A percentile compares a stretch with the other conserved stretches of the same genome.
Evolutionary conservation across 2,797 vertebrate species (phyloP).

Genomic region (Tenualosa thibaudeaui): DNA sequence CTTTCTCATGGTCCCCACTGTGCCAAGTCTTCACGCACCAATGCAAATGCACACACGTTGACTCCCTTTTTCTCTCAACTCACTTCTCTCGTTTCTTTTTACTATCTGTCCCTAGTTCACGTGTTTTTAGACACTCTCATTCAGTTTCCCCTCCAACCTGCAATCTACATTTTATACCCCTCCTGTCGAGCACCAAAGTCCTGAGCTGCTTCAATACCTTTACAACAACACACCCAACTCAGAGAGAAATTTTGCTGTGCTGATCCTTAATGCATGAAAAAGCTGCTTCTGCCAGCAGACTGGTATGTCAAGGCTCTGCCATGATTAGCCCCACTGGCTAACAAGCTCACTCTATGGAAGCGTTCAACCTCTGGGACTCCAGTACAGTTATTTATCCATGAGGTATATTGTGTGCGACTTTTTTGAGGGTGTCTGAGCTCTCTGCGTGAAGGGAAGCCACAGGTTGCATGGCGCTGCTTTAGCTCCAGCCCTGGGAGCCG

Average conservation of each 20-base stretch:
- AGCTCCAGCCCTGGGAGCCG: neutral
- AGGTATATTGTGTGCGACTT: neutral
- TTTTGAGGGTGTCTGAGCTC: neutral
- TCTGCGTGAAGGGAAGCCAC: neutral
- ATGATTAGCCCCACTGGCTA: neutral
- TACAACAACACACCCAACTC: neutral
- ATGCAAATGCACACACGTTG: slow-evolving; percentile 1
- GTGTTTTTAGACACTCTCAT: neutral
- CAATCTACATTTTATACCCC: neutral
- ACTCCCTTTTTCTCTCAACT: neutral
- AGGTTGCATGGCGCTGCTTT: neutral
- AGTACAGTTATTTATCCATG: neutral
- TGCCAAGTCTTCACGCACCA: slow-evolving; percentile 1
- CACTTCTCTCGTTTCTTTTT: neutral
- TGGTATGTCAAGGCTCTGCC: neutral
- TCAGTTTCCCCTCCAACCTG: neutral
- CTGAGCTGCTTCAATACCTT: neutral
- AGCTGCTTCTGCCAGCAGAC: neutral
- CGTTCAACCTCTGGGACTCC: neutral
- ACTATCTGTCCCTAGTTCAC: neutral
- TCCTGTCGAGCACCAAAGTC: neutral
- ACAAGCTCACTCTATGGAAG: neutral
- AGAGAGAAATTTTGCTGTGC: neutral
- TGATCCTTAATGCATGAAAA: neutral
- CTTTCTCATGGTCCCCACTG: slow-evolving; percentile 1